Conservation (phyloP, 1,140 invertebrate genomes). For the Drosophila bocki region DNA sequence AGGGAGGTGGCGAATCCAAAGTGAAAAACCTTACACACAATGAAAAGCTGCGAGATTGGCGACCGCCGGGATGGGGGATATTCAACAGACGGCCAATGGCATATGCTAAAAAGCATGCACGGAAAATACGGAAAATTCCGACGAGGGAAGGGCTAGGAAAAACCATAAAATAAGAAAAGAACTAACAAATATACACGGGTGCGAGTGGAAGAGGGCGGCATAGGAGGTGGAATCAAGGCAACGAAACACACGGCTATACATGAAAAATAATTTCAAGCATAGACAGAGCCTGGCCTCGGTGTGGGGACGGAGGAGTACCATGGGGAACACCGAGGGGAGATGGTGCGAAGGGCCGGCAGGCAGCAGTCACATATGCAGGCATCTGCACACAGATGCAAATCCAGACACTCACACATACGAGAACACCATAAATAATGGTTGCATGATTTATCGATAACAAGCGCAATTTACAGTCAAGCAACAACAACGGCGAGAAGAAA, state of each 20-base stretch:
- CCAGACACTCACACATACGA: conserved; percentile 53
- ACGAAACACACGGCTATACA: conserved; percentile 60
- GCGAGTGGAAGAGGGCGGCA: not conserved
- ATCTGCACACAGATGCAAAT: conserved; percentile 69
- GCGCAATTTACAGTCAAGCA: conserved; percentile 84
- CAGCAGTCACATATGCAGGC: conserved; percentile 74
- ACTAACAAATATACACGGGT: conserved; percentile 13
- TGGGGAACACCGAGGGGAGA: not conserved
- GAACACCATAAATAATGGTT: conserved; percentile 84
- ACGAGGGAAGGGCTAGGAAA: conserved; percentile 41
- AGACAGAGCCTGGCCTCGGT: conserved; percentile 25
- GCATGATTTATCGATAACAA: conserved; percentile 85
- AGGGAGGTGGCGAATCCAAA: conserved; percentile 46
- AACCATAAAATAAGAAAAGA: conserved; percentile 53
- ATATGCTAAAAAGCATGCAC: conserved; percentile 81
- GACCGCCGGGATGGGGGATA: conserved; percentile 7
- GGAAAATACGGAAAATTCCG: conserved; percentile 70
- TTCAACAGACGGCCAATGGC: conserved; percentile 72
- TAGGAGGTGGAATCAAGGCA: conserved; percentile 51
- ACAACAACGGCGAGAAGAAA: conserved; percentile 50
- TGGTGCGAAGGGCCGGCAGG: conserved; percentile 6
- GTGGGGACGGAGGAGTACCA: not conserved
- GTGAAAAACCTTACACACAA: conserved; percentile 83
- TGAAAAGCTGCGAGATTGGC: conserved; percentile 72
- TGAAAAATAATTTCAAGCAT: conserved; percentile 80